Evolutionary conservation across 2,113 vertebrate genomes (phyloP).

Genomic region (Ceratotherium simum): DNA sequence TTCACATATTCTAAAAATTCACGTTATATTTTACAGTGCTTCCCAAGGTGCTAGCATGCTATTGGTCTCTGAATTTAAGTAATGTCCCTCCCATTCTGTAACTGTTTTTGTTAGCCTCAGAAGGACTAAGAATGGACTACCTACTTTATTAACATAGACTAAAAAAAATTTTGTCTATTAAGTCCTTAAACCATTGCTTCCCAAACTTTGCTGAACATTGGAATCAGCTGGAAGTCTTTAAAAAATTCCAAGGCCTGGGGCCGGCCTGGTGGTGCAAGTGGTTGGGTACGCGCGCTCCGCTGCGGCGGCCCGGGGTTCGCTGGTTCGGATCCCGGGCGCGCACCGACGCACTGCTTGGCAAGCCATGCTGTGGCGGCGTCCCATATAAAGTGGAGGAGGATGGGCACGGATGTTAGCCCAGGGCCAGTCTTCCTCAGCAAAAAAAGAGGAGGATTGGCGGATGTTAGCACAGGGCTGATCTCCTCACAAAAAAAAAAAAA

Average conservation of each 20-base stretch:
- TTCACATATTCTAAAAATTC: conserved; percentile 21
- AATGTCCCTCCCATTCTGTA: background rate
- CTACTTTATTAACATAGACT: background rate
- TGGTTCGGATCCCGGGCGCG: no score
- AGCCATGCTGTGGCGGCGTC: no score
- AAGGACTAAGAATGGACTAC: background rate
- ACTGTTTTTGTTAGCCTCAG: background rate
- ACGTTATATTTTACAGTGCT: background rate
- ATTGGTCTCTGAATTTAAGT: background rate
- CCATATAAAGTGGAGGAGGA: no score
- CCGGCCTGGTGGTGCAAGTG: no score
- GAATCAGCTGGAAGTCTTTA: background rate
- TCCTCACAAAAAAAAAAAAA: no score
- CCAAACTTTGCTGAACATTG: background rate
- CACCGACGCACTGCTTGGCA: no score
- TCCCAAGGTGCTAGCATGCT: background rate
- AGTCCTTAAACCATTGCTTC: background rate
- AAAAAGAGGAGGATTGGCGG: no score
- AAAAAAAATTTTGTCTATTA: background rate
- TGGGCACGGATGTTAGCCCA: no score
- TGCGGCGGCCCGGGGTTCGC: no score
- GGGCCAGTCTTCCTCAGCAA: no score
- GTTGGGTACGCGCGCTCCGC: no score
- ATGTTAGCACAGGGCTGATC: no score
- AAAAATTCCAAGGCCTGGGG: background rate